Base-by-base conservation (phyloP, 2,888 invertebrate species). In the Apocheima hispidaria region DNA sequence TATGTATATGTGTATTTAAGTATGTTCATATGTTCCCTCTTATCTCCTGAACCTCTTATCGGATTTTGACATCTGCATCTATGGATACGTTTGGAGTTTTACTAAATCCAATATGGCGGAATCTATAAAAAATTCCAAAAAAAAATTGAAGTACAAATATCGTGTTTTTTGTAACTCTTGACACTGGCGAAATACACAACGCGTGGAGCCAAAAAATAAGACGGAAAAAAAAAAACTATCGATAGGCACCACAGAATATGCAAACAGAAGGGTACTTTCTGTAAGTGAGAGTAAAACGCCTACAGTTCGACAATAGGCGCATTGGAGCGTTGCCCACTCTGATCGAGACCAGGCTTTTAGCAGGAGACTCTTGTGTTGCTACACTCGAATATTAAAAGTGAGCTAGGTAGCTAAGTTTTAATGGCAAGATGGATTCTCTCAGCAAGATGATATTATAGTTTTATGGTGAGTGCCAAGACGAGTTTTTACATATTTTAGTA, bases 261-360 rank as follows among this genome's bases (percentile, higher is more conserved):
- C 30, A 57, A 10, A 50, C 56, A 66, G 64, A 55, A 43, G 50
- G 53, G 66, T 57, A 66, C 66, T 66, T 59, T 50, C 61, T n/a
- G 14, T 16, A 59, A 61, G 66, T 66, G 54, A 30, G 21, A 20
- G 43, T 40, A 53, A 51, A 59, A 59, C 38, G 61, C 58, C 60
- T 59, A 53, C 58, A 10, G 26, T 10, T n/a, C 30, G 10, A 56
- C 64, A 64, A 62, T 54, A n/a, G 61, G 35, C 41, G 59, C 66
- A 40, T 18, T 54, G 48, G 54, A 60, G 54, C 60, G 50, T 7
- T 38, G 50, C 28, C 49, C 54, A 50, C 60, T 43, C 58, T 23
- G 35, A 53, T 40, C 18, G 49, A 52, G 20, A 20, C 50, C 23
- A 46, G 54, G 49, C 60, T 60, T 49, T 54, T 18, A 60, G 54